These are phyloP conservation scores for Sapajus apella DNA, from an alignment of 2,113 vertebrate species.

Conservation along the genomic window DNA sequence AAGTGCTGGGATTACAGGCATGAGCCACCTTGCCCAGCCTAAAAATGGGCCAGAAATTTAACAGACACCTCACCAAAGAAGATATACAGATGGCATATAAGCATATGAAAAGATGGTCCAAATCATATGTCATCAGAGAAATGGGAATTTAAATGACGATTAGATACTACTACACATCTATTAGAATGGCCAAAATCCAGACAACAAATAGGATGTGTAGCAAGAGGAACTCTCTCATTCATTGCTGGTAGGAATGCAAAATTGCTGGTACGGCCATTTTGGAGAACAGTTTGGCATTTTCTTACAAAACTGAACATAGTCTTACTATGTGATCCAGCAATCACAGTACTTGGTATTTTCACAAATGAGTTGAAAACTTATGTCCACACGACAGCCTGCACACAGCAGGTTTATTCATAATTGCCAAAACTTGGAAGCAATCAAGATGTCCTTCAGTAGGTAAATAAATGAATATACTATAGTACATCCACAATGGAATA, in stretches of 20 bases:
- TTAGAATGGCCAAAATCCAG: background rate
- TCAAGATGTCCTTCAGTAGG: background rate
- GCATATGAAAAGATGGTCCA: background rate
- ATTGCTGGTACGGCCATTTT: background rate
- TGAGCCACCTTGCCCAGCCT: too few relatives aligned
- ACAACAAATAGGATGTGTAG: background rate
- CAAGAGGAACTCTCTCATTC: background rate
- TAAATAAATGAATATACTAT: background rate
- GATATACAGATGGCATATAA: background rate
- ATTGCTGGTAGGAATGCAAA: background rate
- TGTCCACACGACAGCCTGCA: background rate
- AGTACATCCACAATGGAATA: background rate
- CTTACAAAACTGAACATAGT: background rate
- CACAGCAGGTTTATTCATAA: background rate
- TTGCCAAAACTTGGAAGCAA: background rate
- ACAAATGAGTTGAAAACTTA: background rate
- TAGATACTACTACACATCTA: background rate
- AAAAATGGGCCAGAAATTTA: background rate
- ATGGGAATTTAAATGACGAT: background rate
- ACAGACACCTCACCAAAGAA: background rate
- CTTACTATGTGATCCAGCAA: background rate
- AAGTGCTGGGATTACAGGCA: too few relatives aligned
- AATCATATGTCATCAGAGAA: too few relatives aligned
- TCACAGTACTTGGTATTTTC: background rate
- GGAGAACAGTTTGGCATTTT: background rate